phyloP scores from a whole-genome alignment of 1,140 invertebrate genomes.

The Zaprionus gabonicus region DNA sequence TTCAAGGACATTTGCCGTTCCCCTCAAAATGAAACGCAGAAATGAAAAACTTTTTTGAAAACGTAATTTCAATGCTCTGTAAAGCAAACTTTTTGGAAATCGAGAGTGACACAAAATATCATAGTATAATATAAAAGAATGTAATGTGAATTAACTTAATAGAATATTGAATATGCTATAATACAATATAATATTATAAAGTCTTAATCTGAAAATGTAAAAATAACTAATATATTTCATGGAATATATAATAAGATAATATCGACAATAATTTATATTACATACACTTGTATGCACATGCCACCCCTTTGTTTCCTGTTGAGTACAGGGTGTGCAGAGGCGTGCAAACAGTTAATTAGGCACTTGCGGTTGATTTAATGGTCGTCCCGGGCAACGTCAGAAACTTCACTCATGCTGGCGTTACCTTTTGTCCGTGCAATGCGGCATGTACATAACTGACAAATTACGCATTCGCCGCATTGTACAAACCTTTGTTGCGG shows the following conservation, averaged over 20 bases:
- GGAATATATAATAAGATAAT: too few species aligned
- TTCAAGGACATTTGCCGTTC: slow-evolving; percentile 48
- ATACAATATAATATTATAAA: neutral
- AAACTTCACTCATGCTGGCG: neutral
- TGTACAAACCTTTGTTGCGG: slow-evolving; percentile 4
- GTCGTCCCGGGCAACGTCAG: slow-evolving; percentile 2
- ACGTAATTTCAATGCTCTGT: neutral
- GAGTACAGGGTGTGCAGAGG: neutral
- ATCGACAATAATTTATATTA: too few species aligned
- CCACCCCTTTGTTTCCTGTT: neutral
- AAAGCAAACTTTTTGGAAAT: neutral
- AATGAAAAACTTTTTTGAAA: slow-evolving; percentile 11
- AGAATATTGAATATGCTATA: neutral
- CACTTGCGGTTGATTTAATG: slow-evolving; percentile 28
- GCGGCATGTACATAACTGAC: neutral
- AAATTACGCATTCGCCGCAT: neutral
- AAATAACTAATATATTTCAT: neutral
- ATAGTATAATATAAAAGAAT: neutral
- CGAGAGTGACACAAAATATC: neutral
- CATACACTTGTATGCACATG: too few species aligned
- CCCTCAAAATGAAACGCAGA: slow-evolving; percentile 15
- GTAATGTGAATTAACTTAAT: neutral
- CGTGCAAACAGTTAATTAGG: slow-evolving; percentile 43
- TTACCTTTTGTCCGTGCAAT: neutral
- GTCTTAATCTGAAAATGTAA: neutral